phyloP scores from a whole-genome alignment of 2,797 vertebrate genomes.

The Harpagifer antarcticus region DNA sequence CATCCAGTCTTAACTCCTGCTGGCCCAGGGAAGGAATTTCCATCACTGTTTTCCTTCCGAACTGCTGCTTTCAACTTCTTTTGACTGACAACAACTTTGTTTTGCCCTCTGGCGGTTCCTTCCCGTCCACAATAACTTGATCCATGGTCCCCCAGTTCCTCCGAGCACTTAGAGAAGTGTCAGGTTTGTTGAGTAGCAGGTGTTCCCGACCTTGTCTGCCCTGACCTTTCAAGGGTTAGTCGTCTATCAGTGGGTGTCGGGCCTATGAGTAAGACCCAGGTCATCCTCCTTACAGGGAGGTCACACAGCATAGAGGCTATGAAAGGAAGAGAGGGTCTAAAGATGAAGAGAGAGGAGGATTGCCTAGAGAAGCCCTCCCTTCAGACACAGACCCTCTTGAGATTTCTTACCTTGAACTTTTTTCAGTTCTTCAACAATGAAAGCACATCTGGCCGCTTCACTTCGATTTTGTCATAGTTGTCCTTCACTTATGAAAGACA shows the following conservation, averaged over 20 bases:
- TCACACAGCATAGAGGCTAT: conserved; percentile 84
- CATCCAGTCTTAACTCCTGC: conserved; percentile 24
- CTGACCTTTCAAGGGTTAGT: conserved; percentile 89
- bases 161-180: conserved; percentile 64
- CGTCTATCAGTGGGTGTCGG: conserved; percentile 88
- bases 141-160: conserved; percentile 52
- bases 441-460: conserved; percentile 67
- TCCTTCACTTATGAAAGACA: conserved; percentile 70
- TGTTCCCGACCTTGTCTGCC: conserved; percentile 85
- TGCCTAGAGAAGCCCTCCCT: conserved; percentile 63
- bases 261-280: conserved; percentile 88
- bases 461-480: conserved; percentile 70
- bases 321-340: conserved; percentile 48
- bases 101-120: conserved; percentile 54
- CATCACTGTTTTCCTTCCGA: conserved; percentile 47
- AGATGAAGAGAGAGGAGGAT: conserved; percentile 68
- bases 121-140: conserved; percentile 38
- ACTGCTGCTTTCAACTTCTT: conserved; percentile 57
- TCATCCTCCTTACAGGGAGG: conserved; percentile 88
- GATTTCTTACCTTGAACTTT: conserved; percentile 61
- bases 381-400: conserved; percentile 54
- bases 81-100: conserved; percentile 67
- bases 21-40: conserved; percentile 45
- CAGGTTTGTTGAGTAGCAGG: conserved; percentile 88
- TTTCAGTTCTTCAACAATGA: conserved; percentile 58